A percentile compares a stretch with the other conserved stretches of the same genome.
These are phyloP conservation scores for Caranx ignobilis DNA, from an alignment of 2,113 vertebrate genomes.

Conservation along the genomic window DNA sequence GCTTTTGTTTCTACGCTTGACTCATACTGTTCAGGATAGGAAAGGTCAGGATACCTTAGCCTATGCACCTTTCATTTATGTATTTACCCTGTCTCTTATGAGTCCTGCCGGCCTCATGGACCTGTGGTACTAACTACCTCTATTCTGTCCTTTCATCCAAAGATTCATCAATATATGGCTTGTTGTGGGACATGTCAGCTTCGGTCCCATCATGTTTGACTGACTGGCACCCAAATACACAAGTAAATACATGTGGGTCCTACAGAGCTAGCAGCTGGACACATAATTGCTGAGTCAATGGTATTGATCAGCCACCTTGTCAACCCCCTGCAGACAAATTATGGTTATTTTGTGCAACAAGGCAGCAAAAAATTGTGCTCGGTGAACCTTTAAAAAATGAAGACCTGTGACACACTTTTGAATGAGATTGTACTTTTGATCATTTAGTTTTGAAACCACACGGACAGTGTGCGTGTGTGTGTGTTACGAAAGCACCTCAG, in stretches of 20 bases:
- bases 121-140: background rate
- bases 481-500: slow-evolving; percentile 59
- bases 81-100: background rate
- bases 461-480: background rate
- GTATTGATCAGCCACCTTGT: slow-evolving; percentile 35
- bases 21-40: too few species aligned
- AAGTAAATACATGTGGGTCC: background rate
- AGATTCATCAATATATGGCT: slow-evolving; percentile 4
- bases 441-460: background rate
- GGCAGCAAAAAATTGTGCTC: background rate
- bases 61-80: background rate
- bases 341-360: slow-evolving; percentile 26
- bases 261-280: slow-evolving; percentile 20
- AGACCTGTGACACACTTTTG: background rate
- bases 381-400: background rate
- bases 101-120: background rate
- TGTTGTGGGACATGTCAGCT: slow-evolving; percentile 9
- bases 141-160: background rate
- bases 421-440: background rate
- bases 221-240: background rate
- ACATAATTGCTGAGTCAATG: slow-evolving; percentile 43
- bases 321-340: slow-evolving; percentile 21
- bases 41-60: background rate
- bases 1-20: background rate
- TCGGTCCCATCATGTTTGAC: slow-evolving; percentile 9